Base-by-base conservation (phyloP, 2,113 vertebrate species). In the Jacana jacana region DNA sequence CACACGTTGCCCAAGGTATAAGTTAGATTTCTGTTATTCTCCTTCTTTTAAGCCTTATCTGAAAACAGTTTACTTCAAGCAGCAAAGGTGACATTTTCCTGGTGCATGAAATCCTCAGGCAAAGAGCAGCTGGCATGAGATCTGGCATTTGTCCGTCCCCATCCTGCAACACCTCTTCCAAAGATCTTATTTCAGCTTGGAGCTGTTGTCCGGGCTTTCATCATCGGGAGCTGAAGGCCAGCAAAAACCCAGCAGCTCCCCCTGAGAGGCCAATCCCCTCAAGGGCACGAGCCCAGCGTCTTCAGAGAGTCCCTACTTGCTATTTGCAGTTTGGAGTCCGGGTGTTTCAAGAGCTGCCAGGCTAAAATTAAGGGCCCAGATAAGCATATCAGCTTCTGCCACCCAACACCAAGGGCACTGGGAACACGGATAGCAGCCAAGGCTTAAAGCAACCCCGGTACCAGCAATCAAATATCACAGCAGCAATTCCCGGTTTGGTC, bases 351-450 rank as follows among this genome's bases (percentile, higher is more conserved):
- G 65, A 85, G 71, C 69, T 79, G 85, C 68, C 78, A 73, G 58
- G 64, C 81, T 97, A 96, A 95, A 91, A 89, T 92, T 95, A 93
- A 89, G 66, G 71, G 54, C 69, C 58, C 78, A 89, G 94, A 95
- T 93, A 86, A 92, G 31, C 8, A 7, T 42, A 72, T 63, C 84
- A 71, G 28, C 48, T 79, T 27, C 72, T 65, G 61, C 13, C 55
- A 85, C 37, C 20, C 93, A 93, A 61, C 71, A 68, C 57, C 91
- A 93, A 96, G 94, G 91, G 75, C 91, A 91, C 2, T 5, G 30
- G 55, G 75, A 68, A 79, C 65, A 4, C 15, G 40, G 65, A 25
- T 0, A 30, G 40, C 0, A 0, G 89, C 92, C 84, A 86, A 40
- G 55, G 17, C 35, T 49, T 28, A 25, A 40, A 61, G 54, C 65